Evolutionary conservation across 1,140 invertebrate species (phyloP).

Genomic region (Physella acuta): DNA sequence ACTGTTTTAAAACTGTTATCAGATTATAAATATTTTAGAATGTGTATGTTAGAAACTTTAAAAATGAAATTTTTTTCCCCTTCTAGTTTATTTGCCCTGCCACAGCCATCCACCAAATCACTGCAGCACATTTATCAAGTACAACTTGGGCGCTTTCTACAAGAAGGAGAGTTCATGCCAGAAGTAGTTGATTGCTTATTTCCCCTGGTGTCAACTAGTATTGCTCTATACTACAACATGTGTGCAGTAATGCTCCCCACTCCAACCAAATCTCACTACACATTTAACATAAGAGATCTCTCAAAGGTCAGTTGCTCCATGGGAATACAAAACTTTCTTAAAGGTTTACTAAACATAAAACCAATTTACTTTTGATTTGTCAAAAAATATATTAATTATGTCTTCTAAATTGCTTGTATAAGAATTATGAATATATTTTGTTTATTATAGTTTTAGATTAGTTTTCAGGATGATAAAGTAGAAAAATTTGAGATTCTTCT

Average conservation of each 20-base stretch:
- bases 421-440: too few species aligned
- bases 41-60: neutral
- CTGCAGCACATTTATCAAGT: slow-evolving; percentile 61
- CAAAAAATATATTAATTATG: too few species aligned
- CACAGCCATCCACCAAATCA: slow-evolving; percentile 57
- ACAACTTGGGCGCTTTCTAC: slow-evolving; percentile 55
- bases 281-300: slow-evolving; percentile 85
- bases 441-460: too few species aligned
- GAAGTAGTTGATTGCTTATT: slow-evolving; percentile 57
- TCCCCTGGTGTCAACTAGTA: slow-evolving; percentile 54
- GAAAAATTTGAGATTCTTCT: too few species aligned
- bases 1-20: neutral
- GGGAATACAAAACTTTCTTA: too few species aligned
- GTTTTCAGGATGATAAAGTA: too few species aligned
- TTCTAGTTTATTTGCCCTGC: slow-evolving; percentile 57
- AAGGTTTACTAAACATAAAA: too few species aligned
- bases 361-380: too few species aligned
- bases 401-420: too few species aligned
- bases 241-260: slow-evolving; percentile 53
- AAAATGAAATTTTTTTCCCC: too few species aligned
- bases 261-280: slow-evolving; percentile 78
- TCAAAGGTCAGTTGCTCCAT: slow-evolving; percentile 67
- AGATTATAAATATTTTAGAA: neutral
- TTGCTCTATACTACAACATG: slow-evolving; percentile 58
- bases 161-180: slow-evolving; percentile 57